Evolutionary conservation across 2,888 invertebrate species (phyloP).

Genomic region (Cataglyphis albicans): DNA sequence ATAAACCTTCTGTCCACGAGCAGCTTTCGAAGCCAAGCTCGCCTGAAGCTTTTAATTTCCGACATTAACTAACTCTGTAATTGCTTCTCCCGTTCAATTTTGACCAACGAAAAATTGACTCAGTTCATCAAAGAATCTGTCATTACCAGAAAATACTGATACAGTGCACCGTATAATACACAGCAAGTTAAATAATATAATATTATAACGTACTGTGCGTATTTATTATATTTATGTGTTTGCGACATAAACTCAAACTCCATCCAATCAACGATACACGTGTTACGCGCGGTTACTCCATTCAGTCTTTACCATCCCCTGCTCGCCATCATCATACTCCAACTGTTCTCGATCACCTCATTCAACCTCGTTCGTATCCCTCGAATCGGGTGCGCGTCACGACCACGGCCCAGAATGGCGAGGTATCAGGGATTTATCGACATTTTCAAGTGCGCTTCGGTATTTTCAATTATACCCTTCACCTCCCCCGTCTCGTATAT

Average conservation of each 20-base stretch:
- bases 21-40: neutral
- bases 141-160: conserved; percentile 19
- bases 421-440: conserved; percentile 74
- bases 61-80: conserved; percentile 37
- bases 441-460: conserved; percentile 76
- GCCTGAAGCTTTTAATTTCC: conserved; percentile 25
- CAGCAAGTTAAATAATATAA: neutral
- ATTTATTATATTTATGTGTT: conserved; percentile 33
- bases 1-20: neutral
- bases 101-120: conserved; percentile 66
- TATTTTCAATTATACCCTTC: conserved; percentile 78
- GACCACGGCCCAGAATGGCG: conserved; percentile 21
- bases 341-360: conserved; percentile 36
- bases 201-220: neutral
- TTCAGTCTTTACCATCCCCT: conserved; percentile 50
- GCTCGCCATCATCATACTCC: conserved; percentile 31
- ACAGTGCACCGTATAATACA: neutral
- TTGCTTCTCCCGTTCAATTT: conserved; percentile 39
- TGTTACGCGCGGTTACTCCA: conserved; percentile 74
- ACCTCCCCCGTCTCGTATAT: conserved; percentile 8
- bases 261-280: conserved; percentile 81
- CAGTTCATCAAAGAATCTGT: conserved; percentile 34
- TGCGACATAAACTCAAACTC: conserved; percentile 57
- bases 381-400: conserved; percentile 59
- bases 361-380: conserved; percentile 56